Conservation (phyloP, 1,140 invertebrate genomes). For the Megathymus violae region DNA sequence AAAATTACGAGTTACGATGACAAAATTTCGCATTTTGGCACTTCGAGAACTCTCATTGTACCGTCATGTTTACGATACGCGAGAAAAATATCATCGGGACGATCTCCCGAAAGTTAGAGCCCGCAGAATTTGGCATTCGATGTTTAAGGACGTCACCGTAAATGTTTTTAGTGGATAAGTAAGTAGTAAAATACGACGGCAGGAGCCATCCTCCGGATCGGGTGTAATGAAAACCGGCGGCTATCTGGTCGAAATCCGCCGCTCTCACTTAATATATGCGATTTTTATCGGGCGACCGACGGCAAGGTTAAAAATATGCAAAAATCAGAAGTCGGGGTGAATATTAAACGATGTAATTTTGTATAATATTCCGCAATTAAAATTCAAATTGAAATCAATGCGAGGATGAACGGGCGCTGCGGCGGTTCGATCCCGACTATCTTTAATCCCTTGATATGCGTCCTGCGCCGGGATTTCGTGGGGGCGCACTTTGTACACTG, state of each 20-base stretch:
- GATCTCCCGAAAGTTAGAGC: constrained; percentile 34
- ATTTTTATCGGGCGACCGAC: constrained; percentile 69
- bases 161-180: constrained; percentile 41
- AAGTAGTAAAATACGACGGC: constrained; percentile 64
- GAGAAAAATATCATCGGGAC: constrained; percentile 21
- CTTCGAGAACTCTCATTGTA: constrained; percentile 28
- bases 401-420: constrained; percentile 60
- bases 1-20: constrained; percentile 31
- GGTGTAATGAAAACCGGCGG: constrained; percentile 59
- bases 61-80: constrained; percentile 31
- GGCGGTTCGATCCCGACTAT: constrained; percentile 32
- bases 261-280: constrained; percentile 65
- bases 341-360: constrained; percentile 82
- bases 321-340: constrained; percentile 78
- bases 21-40: constrained; percentile 33
- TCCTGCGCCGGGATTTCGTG: constrained; percentile 43
- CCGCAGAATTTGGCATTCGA: constrained; percentile 30
- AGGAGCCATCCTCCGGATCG: too few relatives aligned
- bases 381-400: constrained; percentile 85
- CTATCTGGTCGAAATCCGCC: too few relatives aligned
- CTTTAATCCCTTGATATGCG: constrained; percentile 57
- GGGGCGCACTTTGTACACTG: constrained; percentile 29
- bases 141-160: constrained; percentile 51
- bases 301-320: constrained; percentile 71
- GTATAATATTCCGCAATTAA: constrained; percentile 84